Conservation (phyloP, 2,113 vertebrate species). For the Menidia beryllina region DNA sequence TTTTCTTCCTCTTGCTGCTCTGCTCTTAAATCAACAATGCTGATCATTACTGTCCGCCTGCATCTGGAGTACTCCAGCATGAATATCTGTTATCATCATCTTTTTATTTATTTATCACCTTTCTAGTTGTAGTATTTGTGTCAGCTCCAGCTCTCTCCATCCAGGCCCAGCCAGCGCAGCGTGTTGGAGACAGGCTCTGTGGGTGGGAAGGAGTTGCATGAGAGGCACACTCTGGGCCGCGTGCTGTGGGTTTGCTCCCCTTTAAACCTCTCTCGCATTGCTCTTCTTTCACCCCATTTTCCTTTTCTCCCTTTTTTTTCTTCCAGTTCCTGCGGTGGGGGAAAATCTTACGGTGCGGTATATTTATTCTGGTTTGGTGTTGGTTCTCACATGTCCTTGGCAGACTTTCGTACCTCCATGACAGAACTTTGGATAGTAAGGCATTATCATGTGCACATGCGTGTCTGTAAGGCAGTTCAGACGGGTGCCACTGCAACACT, state of each 20-base stretch:
- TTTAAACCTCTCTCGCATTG: conserved; percentile 63
- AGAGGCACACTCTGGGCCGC: conserved; percentile 69
- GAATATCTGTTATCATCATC: conserved; percentile 28
- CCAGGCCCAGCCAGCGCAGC: conserved; percentile 36
- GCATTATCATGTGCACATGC: conserved; percentile 55
- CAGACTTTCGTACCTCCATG: conserved; percentile 72
- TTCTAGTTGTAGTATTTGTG: conserved; percentile 21
- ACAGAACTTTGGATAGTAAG: conserved; percentile 67
- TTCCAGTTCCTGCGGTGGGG: conserved; percentile 48
- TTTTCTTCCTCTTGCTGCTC: conserved; percentile 10
- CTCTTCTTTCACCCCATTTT: conserved; percentile 58
- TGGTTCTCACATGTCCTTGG: conserved; percentile 77
- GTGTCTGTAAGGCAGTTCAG: conserved; percentile 29
- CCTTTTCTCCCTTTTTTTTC: conserved; percentile 44
- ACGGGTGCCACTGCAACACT: conserved; percentile 23
- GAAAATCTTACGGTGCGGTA: conserved; percentile 77
- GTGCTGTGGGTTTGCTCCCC: conserved; percentile 61
- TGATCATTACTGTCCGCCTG: not conserved
- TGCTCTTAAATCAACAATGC: conserved; percentile 14
- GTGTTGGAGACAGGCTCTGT: conserved; percentile 60
- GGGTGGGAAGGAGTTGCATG: conserved; percentile 77
- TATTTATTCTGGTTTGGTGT: conserved; percentile 80
- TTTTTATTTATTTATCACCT: conserved; percentile 33
- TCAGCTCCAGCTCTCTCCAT: conserved; percentile 43
- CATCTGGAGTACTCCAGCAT: conserved; percentile 6